Evolutionary conservation across 2,888 invertebrate species (phyloP).

Genomic region (Xestia xanthographa): DNA sequence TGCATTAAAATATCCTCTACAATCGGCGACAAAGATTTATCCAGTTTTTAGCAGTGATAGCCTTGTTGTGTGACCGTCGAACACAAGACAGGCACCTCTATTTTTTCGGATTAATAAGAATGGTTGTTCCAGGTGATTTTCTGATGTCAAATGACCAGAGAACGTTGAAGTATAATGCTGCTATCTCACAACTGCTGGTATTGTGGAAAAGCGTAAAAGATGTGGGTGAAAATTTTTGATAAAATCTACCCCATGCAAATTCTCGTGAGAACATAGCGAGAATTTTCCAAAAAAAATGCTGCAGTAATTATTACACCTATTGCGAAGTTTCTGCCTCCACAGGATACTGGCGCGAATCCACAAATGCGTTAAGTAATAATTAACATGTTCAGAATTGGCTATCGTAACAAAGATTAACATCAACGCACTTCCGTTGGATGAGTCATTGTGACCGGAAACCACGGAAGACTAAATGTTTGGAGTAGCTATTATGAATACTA

Average conservation of each 20-base stretch:
- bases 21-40: background rate
- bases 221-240: background rate
- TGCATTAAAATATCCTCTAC: background rate
- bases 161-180: background rate
- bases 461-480: conserved; percentile 47
- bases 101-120: background rate
- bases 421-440: conserved; percentile 55
- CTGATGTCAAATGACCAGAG: too few species aligned
- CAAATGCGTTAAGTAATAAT: conserved; percentile 37
- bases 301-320: background rate
- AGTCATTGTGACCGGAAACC: conserved; percentile 50
- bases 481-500: conserved; percentile 44
- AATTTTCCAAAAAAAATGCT: background rate
- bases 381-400: conserved; percentile 40
- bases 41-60: too few species aligned
- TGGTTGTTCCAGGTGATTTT: background rate
- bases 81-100: too few species aligned
- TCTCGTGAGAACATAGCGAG: background rate
- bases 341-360: conserved; percentile 18
- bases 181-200: background rate
- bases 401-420: conserved; percentile 55
- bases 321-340: background rate
- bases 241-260: background rate
- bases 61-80: too few species aligned
- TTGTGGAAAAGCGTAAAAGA: too few species aligned